phyloP scores from a whole-genome alignment of 1,140 invertebrate species.

The Neodiprion fabricii region DNA sequence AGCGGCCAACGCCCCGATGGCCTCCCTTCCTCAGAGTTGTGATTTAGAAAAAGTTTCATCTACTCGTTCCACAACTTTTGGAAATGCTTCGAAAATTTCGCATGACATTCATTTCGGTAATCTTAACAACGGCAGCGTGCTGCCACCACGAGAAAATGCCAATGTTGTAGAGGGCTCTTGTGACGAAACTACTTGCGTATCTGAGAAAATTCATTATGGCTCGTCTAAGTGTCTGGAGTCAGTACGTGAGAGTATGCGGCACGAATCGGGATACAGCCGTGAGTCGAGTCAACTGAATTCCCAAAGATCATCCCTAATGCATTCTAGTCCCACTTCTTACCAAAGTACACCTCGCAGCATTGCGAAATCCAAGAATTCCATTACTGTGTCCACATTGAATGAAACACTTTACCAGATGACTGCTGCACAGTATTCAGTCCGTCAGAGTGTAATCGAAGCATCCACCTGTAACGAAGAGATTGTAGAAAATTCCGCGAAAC shows the following conservation, averaged over 20 bases:
- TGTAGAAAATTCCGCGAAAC: too few species aligned
- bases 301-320: background rate
- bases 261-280: background rate
- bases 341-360: background rate
- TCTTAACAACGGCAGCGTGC: background rate
- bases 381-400: background rate
- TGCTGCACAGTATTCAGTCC: background rate
- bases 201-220: background rate
- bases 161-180: background rate
- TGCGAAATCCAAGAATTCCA: too few species aligned
- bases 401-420: background rate
- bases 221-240: background rate
- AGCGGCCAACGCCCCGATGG: background rate
- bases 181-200: background rate
- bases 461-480: background rate
- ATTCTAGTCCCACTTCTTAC: background rate
- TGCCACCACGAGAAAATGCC: background rate
- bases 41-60: too few species aligned
- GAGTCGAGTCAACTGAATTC: background rate
- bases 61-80: too few species aligned
- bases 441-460: background rate
- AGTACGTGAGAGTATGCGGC: background rate
- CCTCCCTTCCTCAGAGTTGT: too few species aligned
- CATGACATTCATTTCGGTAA: too few species aligned
- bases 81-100: too few species aligned